Evolutionary conservation across 2,797 vertebrate species (phyloP), one percentile per base, ranked within the genome.

Genomic region (Darevskia mixta): DNA sequence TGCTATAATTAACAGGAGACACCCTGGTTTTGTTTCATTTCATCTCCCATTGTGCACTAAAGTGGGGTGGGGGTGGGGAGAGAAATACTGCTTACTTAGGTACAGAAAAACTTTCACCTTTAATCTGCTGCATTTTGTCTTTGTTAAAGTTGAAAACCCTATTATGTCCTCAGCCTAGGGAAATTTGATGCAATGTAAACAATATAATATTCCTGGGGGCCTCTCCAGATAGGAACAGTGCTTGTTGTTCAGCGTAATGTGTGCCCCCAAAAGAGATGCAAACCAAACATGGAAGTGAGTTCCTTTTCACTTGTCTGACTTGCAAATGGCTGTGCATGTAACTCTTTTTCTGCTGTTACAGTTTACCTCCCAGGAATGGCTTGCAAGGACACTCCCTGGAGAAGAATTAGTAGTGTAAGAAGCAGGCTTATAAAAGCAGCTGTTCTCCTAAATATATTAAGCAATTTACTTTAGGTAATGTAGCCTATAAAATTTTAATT

Each of bases 401-500:
- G 78, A 17, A 86, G 83, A 81, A 75, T 89, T 86, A 81, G 78
- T 58, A 89, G 58, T 43, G 23, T 77, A 69, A 77, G 80, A 77
- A 83, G 43, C 41, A 58, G n/a, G 66, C 64, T 77, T 95, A 87
- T 72, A 91, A 96, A 96, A 95, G 90, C 95, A 96, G 94, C 95
- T 96, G 95, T 96, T 97, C 95, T 85, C 92, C 88, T 96, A 96
- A 96, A 97, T 97, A 92, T 95, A 97, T 97, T 95, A 96, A 96
- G 94, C 95, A 97, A 97, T 97, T 96, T 97, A 95, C 95, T 95
- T 94, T 97, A 97, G 97, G 96, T 96, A 96, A 97, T 94, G 94
- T 95, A 96, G 92, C 96, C 95, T 96, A 94, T 97, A 97, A 96
- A 97, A 97, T 97, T 98, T 98, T 97, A 97, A 97, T 97, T 98